Evolutionary conservation across 2,888 invertebrate genomes (phyloP).

Genomic region (Sarcophaga rosellei): DNA sequence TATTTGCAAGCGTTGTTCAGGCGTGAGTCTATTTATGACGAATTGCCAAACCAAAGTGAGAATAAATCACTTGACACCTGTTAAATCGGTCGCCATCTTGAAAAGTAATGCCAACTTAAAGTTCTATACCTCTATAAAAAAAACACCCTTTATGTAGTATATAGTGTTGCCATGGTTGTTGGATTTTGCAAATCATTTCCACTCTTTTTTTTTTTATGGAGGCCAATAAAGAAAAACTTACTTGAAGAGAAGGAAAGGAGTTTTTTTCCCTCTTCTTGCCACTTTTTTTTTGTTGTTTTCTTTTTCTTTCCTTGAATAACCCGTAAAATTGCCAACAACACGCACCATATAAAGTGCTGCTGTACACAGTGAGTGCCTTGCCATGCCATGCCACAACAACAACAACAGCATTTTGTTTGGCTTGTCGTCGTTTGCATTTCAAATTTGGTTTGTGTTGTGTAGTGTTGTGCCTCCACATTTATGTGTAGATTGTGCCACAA

Average conservation of each 20-base stretch:
- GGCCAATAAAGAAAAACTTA: neutral
- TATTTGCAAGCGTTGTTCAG: no score
- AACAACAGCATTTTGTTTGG: constrained; percentile 46
- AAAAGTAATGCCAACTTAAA: no score
- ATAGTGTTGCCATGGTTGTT: neutral
- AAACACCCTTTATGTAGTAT: no score
- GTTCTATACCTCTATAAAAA: no score
- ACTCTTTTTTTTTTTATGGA: neutral
- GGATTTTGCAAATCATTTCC: neutral
- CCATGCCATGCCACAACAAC: no score
- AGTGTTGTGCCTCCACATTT: constrained; percentile 57
- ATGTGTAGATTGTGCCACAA: constrained; percentile 24
- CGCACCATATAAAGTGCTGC: neutral
- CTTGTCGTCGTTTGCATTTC: constrained; percentile 63
- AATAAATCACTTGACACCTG: no score
- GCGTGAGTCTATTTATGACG: no score
- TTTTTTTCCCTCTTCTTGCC: constrained; percentile 43
- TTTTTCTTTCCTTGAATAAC: constrained; percentile 28
- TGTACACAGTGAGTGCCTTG: no score
- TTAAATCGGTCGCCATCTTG: no score
- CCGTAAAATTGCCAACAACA: constrained; percentile 64
- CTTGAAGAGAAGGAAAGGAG: neutral
- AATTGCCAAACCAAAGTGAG: no score
- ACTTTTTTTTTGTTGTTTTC: neutral
- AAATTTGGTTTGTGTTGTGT: constrained; percentile 66